Conservation (phyloP, 1,140 invertebrate genomes). For the Rhyacophila brunnea region DNA sequence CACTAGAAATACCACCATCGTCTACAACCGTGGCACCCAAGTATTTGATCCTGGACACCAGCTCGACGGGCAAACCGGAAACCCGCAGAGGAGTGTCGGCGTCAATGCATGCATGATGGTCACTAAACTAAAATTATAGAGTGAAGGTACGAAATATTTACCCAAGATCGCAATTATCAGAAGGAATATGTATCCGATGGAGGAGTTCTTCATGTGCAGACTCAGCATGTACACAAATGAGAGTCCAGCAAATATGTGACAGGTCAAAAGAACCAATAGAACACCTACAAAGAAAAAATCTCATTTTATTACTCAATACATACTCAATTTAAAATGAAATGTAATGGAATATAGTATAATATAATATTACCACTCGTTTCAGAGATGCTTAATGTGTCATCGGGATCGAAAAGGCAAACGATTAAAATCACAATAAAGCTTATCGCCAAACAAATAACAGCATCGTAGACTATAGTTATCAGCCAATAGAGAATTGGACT, state of each 20-base stretch:
- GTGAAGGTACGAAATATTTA: slow-evolving; percentile 31
- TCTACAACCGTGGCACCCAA: too few species aligned
- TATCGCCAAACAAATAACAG: background rate
- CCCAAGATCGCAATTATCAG: slow-evolving; percentile 38
- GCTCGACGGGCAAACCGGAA: too few species aligned
- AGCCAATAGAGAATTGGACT: slow-evolving; percentile 59
- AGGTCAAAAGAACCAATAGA: slow-evolving; percentile 33
- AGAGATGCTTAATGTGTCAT: background rate
- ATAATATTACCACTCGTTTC: background rate
- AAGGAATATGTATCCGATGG: slow-evolving; percentile 29
- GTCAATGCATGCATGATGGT: too few species aligned
- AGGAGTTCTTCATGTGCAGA: slow-evolving; percentile 37
- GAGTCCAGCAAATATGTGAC: slow-evolving; percentile 38
- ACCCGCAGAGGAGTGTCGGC: too few species aligned
- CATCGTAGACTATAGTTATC: background rate
- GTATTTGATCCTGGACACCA: too few species aligned
- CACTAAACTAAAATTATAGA: too few species aligned
- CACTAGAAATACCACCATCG: too few species aligned
- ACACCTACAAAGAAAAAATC: too few species aligned
- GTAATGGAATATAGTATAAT: background rate
- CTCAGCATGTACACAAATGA: slow-evolving; percentile 40
- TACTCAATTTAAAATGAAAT: too few species aligned
- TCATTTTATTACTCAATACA: too few species aligned
- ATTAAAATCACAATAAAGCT: background rate
- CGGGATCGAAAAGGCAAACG: background rate